A percentile compares a stretch with the other conserved stretches of the same genome.
Conservation (phyloP, 2,113 vertebrate species). For the Corythaeola cristata region DNA sequence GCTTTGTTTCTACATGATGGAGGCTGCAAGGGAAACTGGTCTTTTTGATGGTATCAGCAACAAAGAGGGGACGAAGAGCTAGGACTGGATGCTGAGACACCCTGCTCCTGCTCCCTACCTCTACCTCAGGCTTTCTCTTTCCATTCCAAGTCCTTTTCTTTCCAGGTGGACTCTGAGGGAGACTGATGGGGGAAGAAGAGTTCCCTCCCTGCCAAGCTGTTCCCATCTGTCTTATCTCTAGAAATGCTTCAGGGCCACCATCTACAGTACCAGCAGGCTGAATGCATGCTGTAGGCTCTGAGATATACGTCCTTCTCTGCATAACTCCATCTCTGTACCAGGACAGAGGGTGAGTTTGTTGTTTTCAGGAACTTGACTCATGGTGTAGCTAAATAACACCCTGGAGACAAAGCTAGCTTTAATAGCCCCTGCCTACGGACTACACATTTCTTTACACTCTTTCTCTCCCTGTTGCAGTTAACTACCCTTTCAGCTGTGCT, state of each 20-base stretch:
- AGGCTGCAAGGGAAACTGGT: not conserved
- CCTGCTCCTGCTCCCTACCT: not conserved
- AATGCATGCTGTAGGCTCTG: not conserved
- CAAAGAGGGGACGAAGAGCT: not conserved
- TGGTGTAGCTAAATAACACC: not conserved
- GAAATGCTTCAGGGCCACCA: not conserved
- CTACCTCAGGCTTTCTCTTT: not conserved
- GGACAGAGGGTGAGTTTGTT: not conserved
- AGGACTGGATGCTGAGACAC: not conserved
- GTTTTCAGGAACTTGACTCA: not conserved
- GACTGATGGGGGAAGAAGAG: not conserved
- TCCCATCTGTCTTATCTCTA: not conserved
- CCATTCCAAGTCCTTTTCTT: not conserved
- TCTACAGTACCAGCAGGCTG: not conserved
- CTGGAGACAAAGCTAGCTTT: not conserved
- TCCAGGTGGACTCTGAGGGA: not conserved
- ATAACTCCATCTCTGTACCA: not conserved
- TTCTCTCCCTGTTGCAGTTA: not conserved
- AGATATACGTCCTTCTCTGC: not conserved
- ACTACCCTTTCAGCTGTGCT: not conserved
- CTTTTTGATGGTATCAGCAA: not conserved
- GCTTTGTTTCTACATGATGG: not conserved
- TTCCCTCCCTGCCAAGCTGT: not conserved
- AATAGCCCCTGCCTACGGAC: not conserved
- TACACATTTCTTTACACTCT: not conserved